Conservation (phyloP, 1,140 invertebrate genomes). For the Brachionus paranguensis region DNA sequence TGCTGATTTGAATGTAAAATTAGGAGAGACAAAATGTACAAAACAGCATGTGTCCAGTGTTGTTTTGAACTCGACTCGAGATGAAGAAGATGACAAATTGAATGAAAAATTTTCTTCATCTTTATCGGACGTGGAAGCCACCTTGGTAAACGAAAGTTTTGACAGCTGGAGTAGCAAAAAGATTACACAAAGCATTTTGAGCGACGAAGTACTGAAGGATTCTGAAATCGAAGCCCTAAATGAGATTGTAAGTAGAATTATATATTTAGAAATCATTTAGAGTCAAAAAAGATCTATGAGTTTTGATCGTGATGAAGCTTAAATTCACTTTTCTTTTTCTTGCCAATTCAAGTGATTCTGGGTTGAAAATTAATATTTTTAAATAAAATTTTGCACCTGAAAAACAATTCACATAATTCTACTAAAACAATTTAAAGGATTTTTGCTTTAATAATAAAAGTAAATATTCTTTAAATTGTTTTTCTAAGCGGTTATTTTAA, state of each 20-base stretch:
- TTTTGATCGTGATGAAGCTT: too few relatives aligned
- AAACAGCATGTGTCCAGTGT: background rate
- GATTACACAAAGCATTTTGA: background rate
- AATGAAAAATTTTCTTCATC: background rate
- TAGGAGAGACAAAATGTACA: background rate
- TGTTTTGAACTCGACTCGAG: background rate
- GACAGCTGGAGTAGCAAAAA: background rate
- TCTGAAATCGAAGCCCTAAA: background rate
- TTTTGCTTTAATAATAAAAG: too few relatives aligned
- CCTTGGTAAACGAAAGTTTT: background rate
- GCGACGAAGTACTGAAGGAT: background rate
- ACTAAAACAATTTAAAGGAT: too few relatives aligned
- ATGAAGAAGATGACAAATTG: background rate
- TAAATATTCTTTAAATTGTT: too few relatives aligned
- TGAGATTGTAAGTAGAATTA: background rate
- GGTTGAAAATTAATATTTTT: too few relatives aligned
- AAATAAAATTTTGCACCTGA: too few relatives aligned
- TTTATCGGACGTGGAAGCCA: background rate
- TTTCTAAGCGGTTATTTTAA: too few relatives aligned
- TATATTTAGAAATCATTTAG: background rate
- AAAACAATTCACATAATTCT: too few relatives aligned
- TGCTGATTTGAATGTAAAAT: slow-evolving; percentile 50
- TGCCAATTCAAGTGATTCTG: too few relatives aligned
- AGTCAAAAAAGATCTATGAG: too few relatives aligned
- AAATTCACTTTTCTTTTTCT: too few relatives aligned